Conservation (phyloP, 2,888 invertebrate genomes). For the Melanostoma scalare region DNA sequence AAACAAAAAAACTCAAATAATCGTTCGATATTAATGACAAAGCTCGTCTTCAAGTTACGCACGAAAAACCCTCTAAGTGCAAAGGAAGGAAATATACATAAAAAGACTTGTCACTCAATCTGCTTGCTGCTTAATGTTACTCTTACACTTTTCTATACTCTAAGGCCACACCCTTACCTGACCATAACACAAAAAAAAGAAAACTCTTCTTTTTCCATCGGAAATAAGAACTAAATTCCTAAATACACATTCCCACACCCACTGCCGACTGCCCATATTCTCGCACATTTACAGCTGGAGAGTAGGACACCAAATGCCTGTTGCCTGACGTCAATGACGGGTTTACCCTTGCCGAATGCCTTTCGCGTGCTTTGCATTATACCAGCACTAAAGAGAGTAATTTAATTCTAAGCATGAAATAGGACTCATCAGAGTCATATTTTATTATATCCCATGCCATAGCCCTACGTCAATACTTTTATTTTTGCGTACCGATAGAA, state of each 20-base stretch:
- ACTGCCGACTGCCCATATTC: neutral
- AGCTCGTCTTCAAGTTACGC: no score
- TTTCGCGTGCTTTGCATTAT: constrained; percentile 41
- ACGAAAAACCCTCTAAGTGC: no score
- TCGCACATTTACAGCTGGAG: neutral
- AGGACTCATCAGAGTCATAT: neutral
- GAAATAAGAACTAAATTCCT: neutral
- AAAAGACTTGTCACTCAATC: no score
- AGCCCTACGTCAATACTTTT: neutral
- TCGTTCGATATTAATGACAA: no score
- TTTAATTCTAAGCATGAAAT: constrained; percentile 18
- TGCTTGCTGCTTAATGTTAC: no score
- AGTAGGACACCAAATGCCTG: neutral
- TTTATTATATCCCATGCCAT: neutral
- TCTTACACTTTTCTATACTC: no score
- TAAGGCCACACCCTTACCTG: no score
- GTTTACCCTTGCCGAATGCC: neutral
- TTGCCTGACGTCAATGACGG: constrained; percentile 15
- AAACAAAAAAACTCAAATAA: no score
- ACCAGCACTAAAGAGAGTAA: constrained; percentile 32
- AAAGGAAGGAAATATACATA: no score
- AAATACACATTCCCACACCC: neutral
- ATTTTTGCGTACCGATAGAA: no score
- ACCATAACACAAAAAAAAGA: no score
- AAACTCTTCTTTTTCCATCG: no score